These are phyloP conservation scores for Chrysochloris asiatica DNA, from an alignment of 2,113 vertebrate genomes.

Conservation along the genomic window DNA sequence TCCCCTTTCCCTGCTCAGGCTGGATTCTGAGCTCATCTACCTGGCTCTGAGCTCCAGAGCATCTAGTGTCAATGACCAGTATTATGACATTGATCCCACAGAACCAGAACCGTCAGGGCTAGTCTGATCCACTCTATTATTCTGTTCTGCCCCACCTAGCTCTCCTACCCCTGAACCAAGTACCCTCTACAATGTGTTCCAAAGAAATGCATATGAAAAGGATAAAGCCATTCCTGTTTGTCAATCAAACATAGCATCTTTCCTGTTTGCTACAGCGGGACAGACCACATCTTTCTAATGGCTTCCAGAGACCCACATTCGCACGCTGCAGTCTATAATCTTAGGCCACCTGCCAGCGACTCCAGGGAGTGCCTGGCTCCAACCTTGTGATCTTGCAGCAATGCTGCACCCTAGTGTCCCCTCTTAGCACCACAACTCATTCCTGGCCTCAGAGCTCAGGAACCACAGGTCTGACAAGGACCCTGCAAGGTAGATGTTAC, in stretches of 20 bases:
- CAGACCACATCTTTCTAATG: neutral
- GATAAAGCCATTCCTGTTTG: neutral
- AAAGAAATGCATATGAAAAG: neutral
- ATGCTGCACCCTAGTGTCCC: conserved; percentile 51
- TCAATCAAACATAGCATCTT: neutral
- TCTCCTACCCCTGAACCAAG: fast-evolving
- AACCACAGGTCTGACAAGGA: neutral
- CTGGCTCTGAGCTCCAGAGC: neutral
- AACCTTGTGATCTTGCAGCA: neutral
- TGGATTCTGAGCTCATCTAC: neutral
- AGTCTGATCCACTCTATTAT: fast-evolving
- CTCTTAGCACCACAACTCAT: neutral
- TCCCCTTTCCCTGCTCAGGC: too few species aligned
- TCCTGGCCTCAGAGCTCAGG: fast-evolving
- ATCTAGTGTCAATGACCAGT: too few species aligned
- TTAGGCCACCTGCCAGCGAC: neutral
- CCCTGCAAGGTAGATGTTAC: neutral
- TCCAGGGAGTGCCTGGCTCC: fast-evolving
- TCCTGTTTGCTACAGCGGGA: neutral
- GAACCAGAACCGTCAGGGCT: fast-evolving
- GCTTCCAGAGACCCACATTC: too few species aligned
- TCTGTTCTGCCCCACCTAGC: fast-evolving
- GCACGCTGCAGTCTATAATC: too few species aligned
- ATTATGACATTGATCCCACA: neutral
- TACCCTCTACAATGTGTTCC: neutral